phyloP scores from a whole-genome alignment of 2,113 vertebrate species.

The Origma solitaria region DNA sequence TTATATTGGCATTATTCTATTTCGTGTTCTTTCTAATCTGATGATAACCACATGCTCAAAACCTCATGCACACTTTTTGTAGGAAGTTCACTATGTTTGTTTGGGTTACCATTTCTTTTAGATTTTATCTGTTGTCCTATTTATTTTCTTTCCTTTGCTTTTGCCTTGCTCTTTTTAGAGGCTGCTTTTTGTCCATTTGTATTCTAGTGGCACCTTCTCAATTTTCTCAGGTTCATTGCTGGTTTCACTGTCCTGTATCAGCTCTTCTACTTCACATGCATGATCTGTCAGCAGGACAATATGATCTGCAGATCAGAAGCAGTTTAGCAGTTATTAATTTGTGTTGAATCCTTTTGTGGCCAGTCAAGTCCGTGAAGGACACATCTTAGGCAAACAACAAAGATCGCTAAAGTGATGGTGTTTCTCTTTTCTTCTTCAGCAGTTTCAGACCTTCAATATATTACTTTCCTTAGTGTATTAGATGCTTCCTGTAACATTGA shows the following conservation, averaged over 20 bases:
- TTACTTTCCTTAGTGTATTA: not conserved
- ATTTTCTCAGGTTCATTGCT: slow-evolving; percentile 33
- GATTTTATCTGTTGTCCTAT: not conserved
- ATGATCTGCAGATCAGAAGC: slow-evolving; percentile 34
- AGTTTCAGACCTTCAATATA: not conserved
- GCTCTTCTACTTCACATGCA: slow-evolving; percentile 19
- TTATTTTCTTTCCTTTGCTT: not conserved
- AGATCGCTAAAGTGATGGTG: not conserved
- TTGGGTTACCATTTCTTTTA: not conserved
- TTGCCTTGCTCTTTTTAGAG: not conserved
- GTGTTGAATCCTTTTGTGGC: slow-evolving; percentile 21
- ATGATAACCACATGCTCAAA: not conserved
- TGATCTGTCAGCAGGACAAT: slow-evolving; percentile 27
- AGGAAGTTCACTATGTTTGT: not conserved
- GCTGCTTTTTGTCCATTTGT: slow-evolving; percentile 2
- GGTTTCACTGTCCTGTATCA: not conserved
- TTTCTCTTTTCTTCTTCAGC: not conserved
- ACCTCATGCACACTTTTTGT: not conserved
- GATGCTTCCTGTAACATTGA: slow-evolving; percentile 31
- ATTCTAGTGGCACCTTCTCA: not conserved
- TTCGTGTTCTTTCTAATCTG: not conserved
- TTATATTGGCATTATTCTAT: not conserved
- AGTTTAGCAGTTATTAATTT: slow-evolving; percentile 8
- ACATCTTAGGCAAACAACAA: not conserved
- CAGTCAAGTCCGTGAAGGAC: slow-evolving; percentile 28